Evolutionary conservation across 2,113 vertebrate genomes (phyloP).

Genomic region (Gnathonemus echidnorhynchus): DNA sequence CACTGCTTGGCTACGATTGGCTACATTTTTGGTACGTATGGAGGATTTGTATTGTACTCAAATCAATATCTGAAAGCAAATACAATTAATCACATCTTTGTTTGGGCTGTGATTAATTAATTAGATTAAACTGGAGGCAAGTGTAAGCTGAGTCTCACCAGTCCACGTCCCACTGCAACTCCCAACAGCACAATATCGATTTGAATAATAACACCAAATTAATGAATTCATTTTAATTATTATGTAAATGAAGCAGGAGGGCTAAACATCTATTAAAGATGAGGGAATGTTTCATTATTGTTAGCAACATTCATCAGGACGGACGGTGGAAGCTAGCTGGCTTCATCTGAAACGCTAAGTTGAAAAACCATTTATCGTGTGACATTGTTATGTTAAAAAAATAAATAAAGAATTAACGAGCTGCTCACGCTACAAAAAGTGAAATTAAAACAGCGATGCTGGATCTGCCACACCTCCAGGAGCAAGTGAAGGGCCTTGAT

Average conservation of each 20-base stretch:
- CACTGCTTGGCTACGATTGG: background rate
- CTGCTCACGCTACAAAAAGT: background rate
- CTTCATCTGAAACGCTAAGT: background rate
- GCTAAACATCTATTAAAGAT: slow-evolving; percentile 9
- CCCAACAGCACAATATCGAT: background rate
- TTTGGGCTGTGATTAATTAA: slow-evolving; percentile 13
- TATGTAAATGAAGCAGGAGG: slow-evolving; percentile 12
- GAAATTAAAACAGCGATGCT: background rate
- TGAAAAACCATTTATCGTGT: background rate
- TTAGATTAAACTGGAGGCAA: slow-evolving; percentile 9
- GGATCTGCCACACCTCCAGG: background rate
- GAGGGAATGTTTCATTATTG: background rate
- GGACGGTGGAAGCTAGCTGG: background rate
- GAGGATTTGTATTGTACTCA: background rate
- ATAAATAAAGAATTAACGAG: background rate
- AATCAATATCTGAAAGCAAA: slow-evolving; percentile 8
- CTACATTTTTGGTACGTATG: background rate
- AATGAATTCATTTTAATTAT: slow-evolving; percentile 15
- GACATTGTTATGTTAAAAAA: background rate
- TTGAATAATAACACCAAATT: slow-evolving; percentile 12
- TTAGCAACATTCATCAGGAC: slow-evolving; percentile 1
- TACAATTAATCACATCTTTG: slow-evolving; percentile 8
- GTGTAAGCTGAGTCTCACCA: background rate
- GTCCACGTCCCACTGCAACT: background rate
- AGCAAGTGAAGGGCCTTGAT: background rate